Evolutionary conservation across 2,888 invertebrate genomes (phyloP).

Genomic region (Luffia ferchaultella): DNA sequence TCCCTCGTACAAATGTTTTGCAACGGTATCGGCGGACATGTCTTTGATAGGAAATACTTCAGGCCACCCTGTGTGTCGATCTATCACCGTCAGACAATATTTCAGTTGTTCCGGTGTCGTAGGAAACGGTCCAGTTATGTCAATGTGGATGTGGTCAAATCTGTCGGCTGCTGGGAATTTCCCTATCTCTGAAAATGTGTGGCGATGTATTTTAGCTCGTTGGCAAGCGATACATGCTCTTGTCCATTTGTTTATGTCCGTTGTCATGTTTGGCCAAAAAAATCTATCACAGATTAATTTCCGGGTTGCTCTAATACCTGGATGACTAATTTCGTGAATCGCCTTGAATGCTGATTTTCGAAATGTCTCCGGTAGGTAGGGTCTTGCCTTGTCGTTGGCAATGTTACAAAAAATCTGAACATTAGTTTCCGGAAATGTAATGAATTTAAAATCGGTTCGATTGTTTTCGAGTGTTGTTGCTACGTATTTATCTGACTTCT

Average conservation of each 20-base stretch:
- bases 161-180: not conserved
- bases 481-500: not conserved
- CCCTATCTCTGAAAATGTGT: not conserved
- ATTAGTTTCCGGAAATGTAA: not conserved
- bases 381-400: not conserved
- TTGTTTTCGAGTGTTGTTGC: not conserved
- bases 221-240: constrained; percentile 14
- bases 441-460: not conserved
- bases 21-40: constrained; percentile 18
- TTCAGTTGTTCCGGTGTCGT: constrained; percentile 14
- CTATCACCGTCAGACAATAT: constrained; percentile 18
- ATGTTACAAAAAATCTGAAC: not conserved
- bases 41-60: constrained; percentile 16
- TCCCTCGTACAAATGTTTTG: constrained; percentile 7
- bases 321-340: constrained; percentile 4
- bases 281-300: constrained; percentile 7
- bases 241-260: constrained; percentile 11
- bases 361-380: not conserved
- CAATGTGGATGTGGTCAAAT: constrained; percentile 7
- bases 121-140: constrained; percentile 10
- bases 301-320: constrained; percentile 8
- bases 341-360: not conserved
- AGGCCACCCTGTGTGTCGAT: constrained; percentile 17
- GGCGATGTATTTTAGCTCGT: constrained; percentile 9
- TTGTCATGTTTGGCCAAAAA: constrained; percentile 16